Evolutionary conservation across 2,113 vertebrate species (phyloP).

Genomic region (Hipposideros armiger): DNA sequence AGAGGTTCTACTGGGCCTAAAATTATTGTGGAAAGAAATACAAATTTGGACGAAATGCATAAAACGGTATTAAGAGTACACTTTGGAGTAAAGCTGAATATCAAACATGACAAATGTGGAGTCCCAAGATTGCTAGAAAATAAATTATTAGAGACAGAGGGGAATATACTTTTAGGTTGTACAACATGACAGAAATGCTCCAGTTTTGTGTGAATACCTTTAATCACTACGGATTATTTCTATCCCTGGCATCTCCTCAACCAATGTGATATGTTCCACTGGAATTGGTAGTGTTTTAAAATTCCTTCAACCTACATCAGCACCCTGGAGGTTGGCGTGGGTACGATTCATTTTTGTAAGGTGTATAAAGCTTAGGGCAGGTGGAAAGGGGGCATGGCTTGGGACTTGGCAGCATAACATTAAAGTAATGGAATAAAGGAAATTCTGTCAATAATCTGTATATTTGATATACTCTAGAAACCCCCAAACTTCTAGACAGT

Average conservation of each 20-base stretch:
- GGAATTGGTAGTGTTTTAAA: slow-evolving; percentile 1
- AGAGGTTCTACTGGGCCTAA: slow-evolving; percentile 48
- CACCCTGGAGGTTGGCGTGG: neutral
- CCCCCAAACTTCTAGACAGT: neutral
- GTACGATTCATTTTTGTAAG: neutral
- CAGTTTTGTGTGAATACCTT: slow-evolving; percentile 47
- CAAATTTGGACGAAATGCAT: slow-evolving; percentile 60
- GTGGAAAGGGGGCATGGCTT: neutral
- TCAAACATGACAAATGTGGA: slow-evolving; percentile 65
- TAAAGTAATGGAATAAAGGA: slow-evolving; percentile 16
- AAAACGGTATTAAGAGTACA: slow-evolving; percentile 62
- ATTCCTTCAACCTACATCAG: neutral
- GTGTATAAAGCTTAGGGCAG: neutral
- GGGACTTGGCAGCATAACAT: neutral
- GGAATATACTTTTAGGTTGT: neutral
- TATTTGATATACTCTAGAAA: slow-evolving; percentile 3
- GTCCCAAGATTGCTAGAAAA: slow-evolving; percentile 39
- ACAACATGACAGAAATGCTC: neutral
- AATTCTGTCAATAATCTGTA: neutral
- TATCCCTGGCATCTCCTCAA: neutral
- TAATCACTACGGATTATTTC: slow-evolving; percentile 30
- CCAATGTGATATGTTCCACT: neutral
- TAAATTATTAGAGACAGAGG: slow-evolving; percentile 53
- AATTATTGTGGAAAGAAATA: slow-evolving; percentile 61
- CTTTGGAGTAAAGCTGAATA: slow-evolving; percentile 52